phyloP scores from a whole-genome alignment of 1,140 invertebrate genomes.

The Bicyclus anynana region DNA sequence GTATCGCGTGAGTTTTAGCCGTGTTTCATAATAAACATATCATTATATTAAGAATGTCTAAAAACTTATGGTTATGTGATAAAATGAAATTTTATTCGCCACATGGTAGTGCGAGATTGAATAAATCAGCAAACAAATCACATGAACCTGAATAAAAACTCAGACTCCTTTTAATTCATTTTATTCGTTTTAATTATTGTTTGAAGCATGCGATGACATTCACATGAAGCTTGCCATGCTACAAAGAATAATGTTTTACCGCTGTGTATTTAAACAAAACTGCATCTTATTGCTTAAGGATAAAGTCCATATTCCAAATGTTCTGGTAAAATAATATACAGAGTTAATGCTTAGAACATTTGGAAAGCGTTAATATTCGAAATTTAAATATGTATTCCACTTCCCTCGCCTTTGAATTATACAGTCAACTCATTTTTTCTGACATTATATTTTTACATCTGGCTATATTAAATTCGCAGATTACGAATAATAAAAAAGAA shows the following conservation, averaged over 20 bases:
- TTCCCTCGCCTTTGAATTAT: constrained; percentile 44
- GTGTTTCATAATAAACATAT: too few relatives aligned
- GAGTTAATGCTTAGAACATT: constrained; percentile 23
- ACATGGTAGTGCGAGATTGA: neutral
- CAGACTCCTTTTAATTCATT: constrained; percentile 9
- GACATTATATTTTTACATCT: constrained; percentile 50
- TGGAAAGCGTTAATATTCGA: constrained; percentile 36
- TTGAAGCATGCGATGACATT: constrained; percentile 33
- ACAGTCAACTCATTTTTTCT: constrained; percentile 39
- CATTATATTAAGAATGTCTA: too few relatives aligned
- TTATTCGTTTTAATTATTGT: constrained; percentile 4
- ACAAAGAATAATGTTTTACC: constrained; percentile 31
- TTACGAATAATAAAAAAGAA: constrained; percentile 56
- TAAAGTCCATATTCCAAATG: constrained; percentile 16
- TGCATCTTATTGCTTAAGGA: constrained; percentile 4
- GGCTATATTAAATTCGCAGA: constrained; percentile 57
- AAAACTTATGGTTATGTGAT: too few relatives aligned
- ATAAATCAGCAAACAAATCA: neutral
- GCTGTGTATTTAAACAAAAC: neutral
- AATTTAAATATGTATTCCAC: constrained; percentile 50
- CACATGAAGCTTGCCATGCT: constrained; percentile 37
- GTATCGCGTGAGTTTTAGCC: too few relatives aligned
- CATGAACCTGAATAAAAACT: neutral
- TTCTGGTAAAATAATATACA: constrained; percentile 6
- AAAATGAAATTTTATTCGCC: too few relatives aligned